Percentiles rank a stretch among this genome's conserved stretches.
Evolutionary conservation across 23 tunicate species (phyloP).

Genomic region (Trididemnum nubilum): DNA sequence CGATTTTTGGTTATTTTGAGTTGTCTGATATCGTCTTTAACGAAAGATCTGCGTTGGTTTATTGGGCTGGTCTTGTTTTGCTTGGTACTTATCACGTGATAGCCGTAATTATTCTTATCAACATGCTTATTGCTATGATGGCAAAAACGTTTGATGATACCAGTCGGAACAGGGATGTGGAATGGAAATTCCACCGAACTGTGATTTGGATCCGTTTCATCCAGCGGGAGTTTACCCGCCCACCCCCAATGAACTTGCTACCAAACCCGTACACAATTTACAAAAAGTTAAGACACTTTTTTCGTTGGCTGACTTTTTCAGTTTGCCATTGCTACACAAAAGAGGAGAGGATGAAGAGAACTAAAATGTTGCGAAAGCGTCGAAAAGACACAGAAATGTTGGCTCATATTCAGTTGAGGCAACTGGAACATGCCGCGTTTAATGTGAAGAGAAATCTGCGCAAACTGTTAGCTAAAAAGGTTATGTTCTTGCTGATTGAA

Average conservation of each 20-base stretch:
- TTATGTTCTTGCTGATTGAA: not conserved
- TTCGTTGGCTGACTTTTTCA: not conserved
- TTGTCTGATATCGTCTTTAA: slow-evolving; percentile 16
- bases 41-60: slow-evolving; percentile 39
- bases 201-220: slow-evolving; percentile 82
- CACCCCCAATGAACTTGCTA: slow-evolving; percentile 90
- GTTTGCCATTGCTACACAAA: not conserved
- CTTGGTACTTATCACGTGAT: slow-evolving; percentile 58
- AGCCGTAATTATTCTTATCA: slow-evolving; percentile 78
- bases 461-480: not conserved
- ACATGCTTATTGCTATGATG: slow-evolving; percentile 98
- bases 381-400: not conserved
- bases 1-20: slow-evolving; percentile 68
- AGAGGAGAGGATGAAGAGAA: not conserved
- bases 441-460: not conserved
- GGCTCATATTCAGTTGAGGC: not conserved
- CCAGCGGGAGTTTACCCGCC: slow-evolving; percentile 68
- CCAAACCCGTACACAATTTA: slow-evolving; percentile 55
- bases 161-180: slow-evolving; percentile 52
- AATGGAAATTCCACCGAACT: slow-evolving; percentile 91
- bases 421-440: slow-evolving; percentile 6
- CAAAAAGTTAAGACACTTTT: slow-evolving; percentile 21
- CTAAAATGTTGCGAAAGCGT: not conserved
- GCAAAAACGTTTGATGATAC: slow-evolving; percentile 67
- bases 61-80: slow-evolving; percentile 23